Conservation (phyloP, 2,888 invertebrate species). For the Ceramica pisi region DNA sequence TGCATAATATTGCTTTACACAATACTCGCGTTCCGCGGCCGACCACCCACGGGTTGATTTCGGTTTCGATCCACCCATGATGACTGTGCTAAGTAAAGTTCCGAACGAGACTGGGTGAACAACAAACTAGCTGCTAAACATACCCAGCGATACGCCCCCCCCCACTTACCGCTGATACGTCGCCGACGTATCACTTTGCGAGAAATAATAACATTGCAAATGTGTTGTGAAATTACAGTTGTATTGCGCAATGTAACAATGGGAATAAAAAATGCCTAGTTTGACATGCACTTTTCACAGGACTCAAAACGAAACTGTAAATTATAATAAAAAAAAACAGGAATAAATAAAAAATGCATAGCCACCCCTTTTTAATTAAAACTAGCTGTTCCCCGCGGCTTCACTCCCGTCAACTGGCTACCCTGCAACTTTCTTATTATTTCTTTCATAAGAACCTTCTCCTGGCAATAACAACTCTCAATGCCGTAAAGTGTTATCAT, state of each 20-base stretch:
- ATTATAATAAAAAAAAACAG: too few species aligned
- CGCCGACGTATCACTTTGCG: neutral
- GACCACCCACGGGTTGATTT: neutral
- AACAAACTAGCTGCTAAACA: neutral
- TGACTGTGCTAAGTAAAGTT: neutral
- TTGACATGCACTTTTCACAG: too few species aligned
- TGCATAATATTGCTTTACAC: neutral
- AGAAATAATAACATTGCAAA: neutral
- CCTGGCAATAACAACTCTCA: too few species aligned
- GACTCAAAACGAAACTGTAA: too few species aligned
- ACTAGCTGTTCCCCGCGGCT: too few species aligned
- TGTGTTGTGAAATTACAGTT: slow-evolving; percentile 1
- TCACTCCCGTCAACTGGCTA: too few species aligned
- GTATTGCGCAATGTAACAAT: neutral
- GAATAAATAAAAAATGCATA: too few species aligned
- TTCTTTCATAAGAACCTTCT: too few species aligned
- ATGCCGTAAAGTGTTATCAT: too few species aligned
- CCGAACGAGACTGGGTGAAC: neutral
- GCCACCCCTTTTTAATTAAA: too few species aligned
- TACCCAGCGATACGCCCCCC: neutral
- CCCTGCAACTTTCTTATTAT: too few species aligned
- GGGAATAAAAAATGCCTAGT: too few species aligned
- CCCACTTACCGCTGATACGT: neutral
- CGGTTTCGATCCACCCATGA: neutral
- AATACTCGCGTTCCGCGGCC: neutral